These are phyloP conservation scores for Turritopsis rubra DNA, from an alignment of 30 jellyfish, hydroid and myxozoan species.

Conservation along the genomic window DNA sequence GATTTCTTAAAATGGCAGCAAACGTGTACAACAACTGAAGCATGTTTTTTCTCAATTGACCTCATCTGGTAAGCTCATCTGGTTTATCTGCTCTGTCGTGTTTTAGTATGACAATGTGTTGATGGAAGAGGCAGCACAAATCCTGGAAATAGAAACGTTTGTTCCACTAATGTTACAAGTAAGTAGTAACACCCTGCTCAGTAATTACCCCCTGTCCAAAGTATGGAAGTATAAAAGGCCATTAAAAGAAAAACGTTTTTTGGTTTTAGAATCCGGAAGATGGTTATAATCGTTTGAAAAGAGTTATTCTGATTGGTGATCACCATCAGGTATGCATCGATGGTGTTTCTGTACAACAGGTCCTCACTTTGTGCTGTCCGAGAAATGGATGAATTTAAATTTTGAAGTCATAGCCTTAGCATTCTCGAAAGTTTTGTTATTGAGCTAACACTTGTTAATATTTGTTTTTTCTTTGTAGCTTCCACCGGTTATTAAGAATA, in stretches of 20 bases:
- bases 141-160: conserved; percentile 95
- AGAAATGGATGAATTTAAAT: background rate
- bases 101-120: conserved; percentile 90
- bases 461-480: conserved; percentile 36
- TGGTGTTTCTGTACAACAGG: background rate
- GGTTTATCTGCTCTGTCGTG: conserved; percentile 1
- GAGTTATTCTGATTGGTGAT: conserved; percentile 93
- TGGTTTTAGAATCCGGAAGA: conserved; percentile 78
- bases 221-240: too few relatives aligned
- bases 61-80: too few relatives aligned
- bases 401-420: too few relatives aligned
- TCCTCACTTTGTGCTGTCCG: background rate
- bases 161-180: conserved; percentile 98
- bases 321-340: conserved; percentile 80
- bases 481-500: conserved; percentile 95
- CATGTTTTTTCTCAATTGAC: too few relatives aligned
- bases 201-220: too few relatives aligned
- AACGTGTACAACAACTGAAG: too few relatives aligned
- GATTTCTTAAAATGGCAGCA: too few relatives aligned
- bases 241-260: background rate
- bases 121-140: conserved; percentile 99
- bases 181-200: too few relatives aligned
- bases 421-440: too few relatives aligned
- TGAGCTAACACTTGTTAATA: background rate
- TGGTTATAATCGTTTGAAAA: conserved; percentile 81